A percentile compares a stretch with the other conserved stretches of the same genome.
phyloP scores from a whole-genome alignment of 1,140 invertebrate genomes.

The Trissolcus basalis region DNA sequence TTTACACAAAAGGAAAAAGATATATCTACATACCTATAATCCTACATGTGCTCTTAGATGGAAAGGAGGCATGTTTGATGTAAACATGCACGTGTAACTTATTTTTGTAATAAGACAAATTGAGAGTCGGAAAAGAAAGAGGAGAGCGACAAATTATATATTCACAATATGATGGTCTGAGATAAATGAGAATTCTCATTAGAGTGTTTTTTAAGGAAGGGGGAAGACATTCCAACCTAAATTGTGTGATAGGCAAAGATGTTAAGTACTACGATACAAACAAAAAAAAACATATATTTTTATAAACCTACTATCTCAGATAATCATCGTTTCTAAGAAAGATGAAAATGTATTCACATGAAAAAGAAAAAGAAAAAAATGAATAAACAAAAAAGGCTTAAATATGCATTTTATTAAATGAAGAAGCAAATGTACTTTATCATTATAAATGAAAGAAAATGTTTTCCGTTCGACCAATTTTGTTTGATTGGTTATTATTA shows the following conservation, averaged over 20 bases:
- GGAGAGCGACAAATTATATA: slow-evolving; percentile 9
- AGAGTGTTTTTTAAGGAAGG: slow-evolving; percentile 48
- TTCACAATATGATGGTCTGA: slow-evolving; percentile 48
- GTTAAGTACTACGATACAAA: slow-evolving; percentile 41
- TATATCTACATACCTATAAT: slow-evolving; percentile 20
- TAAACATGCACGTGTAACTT: slow-evolving; percentile 41
- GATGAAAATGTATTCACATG: slow-evolving; percentile 45
- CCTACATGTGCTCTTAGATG: slow-evolving; percentile 51
- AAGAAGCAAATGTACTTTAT: slow-evolving; percentile 36
- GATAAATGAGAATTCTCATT: slow-evolving; percentile 30
- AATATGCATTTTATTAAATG: slow-evolving; percentile 40
- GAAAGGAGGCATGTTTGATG: slow-evolving; percentile 26
- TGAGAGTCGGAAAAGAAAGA: no score
- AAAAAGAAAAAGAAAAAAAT: no score
- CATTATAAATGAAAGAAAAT: slow-evolving; percentile 16
- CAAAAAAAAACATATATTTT: slow-evolving; percentile 55
- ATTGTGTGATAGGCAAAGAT: slow-evolving; percentile 58
- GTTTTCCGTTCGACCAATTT: slow-evolving; percentile 27
- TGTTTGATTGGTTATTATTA: slow-evolving; percentile 34
- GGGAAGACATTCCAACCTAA: slow-evolving; percentile 44
- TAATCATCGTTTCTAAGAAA: slow-evolving; percentile 57
- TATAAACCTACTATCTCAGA: slow-evolving; percentile 51
- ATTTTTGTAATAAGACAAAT: slow-evolving; percentile 46
- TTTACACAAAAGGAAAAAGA: no score
- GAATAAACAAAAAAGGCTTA: slow-evolving; percentile 34